Base-by-base conservation (phyloP, 2,113 vertebrate species). In the Limanda limanda region DNA sequence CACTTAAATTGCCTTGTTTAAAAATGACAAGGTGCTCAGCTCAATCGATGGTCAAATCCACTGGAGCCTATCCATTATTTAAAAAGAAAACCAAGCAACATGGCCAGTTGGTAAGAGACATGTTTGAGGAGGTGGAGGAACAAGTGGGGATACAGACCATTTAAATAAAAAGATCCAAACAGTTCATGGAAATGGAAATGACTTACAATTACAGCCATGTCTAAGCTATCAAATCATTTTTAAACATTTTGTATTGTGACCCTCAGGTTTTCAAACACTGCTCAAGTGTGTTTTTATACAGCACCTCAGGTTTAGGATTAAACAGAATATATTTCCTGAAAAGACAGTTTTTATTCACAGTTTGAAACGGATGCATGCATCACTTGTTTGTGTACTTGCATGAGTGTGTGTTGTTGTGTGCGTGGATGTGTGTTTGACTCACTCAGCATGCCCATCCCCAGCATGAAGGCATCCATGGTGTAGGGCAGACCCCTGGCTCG, bases 371-470 rank as follows among this genome's bases (percentile, higher is more conserved):
- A 21, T 14, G 35, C 14, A 18, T 15, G 3, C 11, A 24, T n/a
- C 35, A 27, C 12, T 42, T 68, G 68, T 57, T n/a, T 58, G n/a
- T 18, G 52, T 63, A n/a, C 31, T 31, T 31, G 31, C 2, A 0
- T 45, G 21, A 57, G 35, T 71, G 11, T 65, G 23, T 71, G n/a
- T 23, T 54, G 17, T 37, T 59, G n/a, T 42, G 60, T 60, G 62
- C 55, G 59, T 60, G 23, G 7, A 35, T 42, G 56, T 69, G 51
- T 63, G 55, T 65, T 14, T 3, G 74, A 97, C 97, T 97, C 94
- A 99, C 97, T 97, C 93, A 99, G 94, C 97, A 99, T 99, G 88
- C 97, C 97, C 97, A 99, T 99, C 86, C 97, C 97, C 12, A 99
- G 95, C 97, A 99, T 99, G 88, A 98, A 99, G 42, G 97, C 97